Base-by-base conservation (phyloP, 2,888 invertebrate genomes). In the Cecidostiba fungosa region DNA sequence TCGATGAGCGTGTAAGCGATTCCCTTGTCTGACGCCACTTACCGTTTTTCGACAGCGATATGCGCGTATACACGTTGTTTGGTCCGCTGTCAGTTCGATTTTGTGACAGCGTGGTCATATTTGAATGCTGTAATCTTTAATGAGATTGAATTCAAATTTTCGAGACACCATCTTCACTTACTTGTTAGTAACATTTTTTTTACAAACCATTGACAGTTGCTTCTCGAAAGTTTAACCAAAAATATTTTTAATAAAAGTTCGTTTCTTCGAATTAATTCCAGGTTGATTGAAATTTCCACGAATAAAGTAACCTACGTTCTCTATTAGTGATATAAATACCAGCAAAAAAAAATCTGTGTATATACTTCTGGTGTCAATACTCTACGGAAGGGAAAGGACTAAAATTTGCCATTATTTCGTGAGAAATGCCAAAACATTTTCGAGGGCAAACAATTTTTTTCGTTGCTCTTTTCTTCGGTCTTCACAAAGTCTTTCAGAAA, bases 1-100 rank as follows among this genome's bases (percentile, higher is more conserved):
- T 88, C 86, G 87, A 88, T 88, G 88, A 86, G 85, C 80, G 84
- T 70, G 80, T 82, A 88, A 87, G 87, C 85, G 85, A 86, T 82
- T 87, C 87, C 80, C 83, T 54, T 82, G 77, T 77, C 85, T 32
- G 47, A 82, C 81, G 82, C 79, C 82, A 86, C 86, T 86, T 85
- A 83, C 82, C 73, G 85, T 85, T 86, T 85, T 86, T 83, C 87
- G 87, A 85, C 87, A 70, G 85, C 43, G 78, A 50, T 73, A 81
- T 77, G 81, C 73, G 36, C 85, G 82, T 43, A 16, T 16, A 19
- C 39, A 19, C n/a, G 39, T 66, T 73, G 16, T 26, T 14, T 85
- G 85, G 78, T 77, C 69, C 85, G 84, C 83, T 82, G 82, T 88
- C 87, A 83, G 14, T 85, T 87, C 74, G 62, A 76, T 76, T 77